These are phyloP conservation scores for Microctonus brassicae DNA, from an alignment of 2,888 invertebrate genomes.

Conservation along the genomic window DNA sequence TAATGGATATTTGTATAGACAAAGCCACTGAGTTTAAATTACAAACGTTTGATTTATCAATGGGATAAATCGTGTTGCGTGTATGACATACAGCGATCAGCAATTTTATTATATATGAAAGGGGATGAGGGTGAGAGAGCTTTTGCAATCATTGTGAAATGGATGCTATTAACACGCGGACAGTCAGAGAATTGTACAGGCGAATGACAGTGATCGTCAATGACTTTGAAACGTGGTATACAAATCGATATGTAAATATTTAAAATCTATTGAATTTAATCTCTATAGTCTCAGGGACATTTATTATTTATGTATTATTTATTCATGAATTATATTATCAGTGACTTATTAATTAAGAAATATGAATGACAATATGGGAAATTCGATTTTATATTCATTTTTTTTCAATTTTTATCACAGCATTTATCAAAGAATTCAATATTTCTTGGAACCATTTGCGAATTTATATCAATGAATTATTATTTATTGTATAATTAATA, in stretches of 20 bases:
- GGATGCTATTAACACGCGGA: conserved; percentile 13
- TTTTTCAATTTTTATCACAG: too few species aligned
- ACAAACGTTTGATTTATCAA: not conserved
- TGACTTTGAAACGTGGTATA: conserved; percentile 27
- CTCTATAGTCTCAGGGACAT: too few species aligned
- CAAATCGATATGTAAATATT: conserved; percentile 6
- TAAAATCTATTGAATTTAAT: too few species aligned
- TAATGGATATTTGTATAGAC: not conserved
- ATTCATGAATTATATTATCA: not conserved
- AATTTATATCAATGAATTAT: too few species aligned
- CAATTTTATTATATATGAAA: not conserved
- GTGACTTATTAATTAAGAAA: too few species aligned
- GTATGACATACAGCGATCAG: not conserved
- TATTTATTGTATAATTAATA: too few species aligned
- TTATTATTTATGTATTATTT: not conserved
- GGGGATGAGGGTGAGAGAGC: not conserved
- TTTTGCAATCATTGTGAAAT: conserved; percentile 14
- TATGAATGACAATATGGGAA: too few species aligned
- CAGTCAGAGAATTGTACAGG: not conserved
- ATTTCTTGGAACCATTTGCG: too few species aligned
- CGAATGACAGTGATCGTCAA: not conserved
- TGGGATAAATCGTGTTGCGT: not conserved
- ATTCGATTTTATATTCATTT: too few species aligned
- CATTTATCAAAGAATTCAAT: too few species aligned
- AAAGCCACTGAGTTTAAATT: not conserved